Percentiles rank a stretch among this genome's conserved stretches.
phyloP scores from a whole-genome alignment of 2,797 vertebrate genomes.

The Anabas testudineus region DNA sequence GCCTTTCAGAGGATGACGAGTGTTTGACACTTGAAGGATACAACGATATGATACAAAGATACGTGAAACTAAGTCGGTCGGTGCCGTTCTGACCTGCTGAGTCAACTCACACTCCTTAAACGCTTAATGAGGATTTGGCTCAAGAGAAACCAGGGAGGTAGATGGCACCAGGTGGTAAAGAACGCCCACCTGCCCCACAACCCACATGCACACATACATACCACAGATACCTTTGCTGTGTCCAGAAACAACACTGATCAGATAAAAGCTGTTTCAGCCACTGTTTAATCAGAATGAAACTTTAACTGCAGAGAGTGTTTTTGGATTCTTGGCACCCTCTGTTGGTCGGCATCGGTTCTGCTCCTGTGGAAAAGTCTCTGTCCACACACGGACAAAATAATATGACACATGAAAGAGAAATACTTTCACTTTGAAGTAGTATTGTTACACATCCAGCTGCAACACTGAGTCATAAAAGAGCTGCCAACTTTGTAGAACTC shows the following conservation, averaged over 20 bases:
- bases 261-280: neutral
- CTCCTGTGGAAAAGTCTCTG: neutral
- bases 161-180: slow-evolving; percentile 41
- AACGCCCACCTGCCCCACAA: neutral
- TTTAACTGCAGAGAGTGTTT: neutral
- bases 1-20: neutral
- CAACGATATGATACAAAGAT: no score
- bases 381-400: slow-evolving; percentile 14
- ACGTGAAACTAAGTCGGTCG: no score
- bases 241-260: slow-evolving; percentile 7
- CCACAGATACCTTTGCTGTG: neutral
- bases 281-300: neutral
- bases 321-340: slow-evolving; percentile 46
- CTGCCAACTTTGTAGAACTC: neutral
- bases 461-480: slow-evolving; percentile 16
- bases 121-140: slow-evolving; percentile 47
- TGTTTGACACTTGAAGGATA: neutral
- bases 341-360: slow-evolving; percentile 14
- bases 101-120: slow-evolving; percentile 60
- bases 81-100: slow-evolving; percentile 63
- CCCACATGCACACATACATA: slow-evolving; percentile 19
- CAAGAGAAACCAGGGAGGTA: slow-evolving; percentile 35
- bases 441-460: slow-evolving; percentile 39
- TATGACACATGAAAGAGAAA: slow-evolving; percentile 43
- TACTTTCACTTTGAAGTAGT: slow-evolving; percentile 41